Evolutionary conservation across 2,888 invertebrate genomes (phyloP).

Genomic region (Cheilosia urbana): DNA sequence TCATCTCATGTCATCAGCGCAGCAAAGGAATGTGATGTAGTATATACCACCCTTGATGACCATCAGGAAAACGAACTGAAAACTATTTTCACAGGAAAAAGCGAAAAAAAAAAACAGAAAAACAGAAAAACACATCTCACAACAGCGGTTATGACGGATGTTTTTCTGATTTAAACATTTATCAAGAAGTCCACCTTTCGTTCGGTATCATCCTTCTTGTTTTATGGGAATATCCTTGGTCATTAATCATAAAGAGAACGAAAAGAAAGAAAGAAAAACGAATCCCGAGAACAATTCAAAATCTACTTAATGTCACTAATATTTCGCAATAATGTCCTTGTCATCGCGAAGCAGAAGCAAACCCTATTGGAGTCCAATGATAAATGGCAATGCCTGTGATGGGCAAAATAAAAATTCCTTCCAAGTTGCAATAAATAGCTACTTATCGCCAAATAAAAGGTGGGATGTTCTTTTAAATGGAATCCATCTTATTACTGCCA

Average conservation of each 20-base stretch:
- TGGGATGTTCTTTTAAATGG: background rate
- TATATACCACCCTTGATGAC: conserved; percentile 11
- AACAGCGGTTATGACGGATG: conserved; percentile 67
- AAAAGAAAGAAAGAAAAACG: conserved; percentile 1
- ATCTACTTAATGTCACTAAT: conserved; percentile 75
- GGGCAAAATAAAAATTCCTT: background rate
- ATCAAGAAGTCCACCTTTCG: conserved; percentile 58
- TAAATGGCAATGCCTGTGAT: conserved; percentile 13
- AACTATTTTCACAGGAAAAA: conserved; percentile 4
- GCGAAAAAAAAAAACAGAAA: conserved; percentile 3
- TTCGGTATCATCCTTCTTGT: conserved; percentile 55
- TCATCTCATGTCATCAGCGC: conserved; percentile 58
- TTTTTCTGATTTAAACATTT: conserved; percentile 72
- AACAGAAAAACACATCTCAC: background rate
- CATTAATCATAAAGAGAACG: conserved; percentile 64
- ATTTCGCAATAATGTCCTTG: conserved; percentile 72
- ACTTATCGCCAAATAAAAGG: conserved; percentile 1
- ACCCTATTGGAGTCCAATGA: conserved; percentile 4
- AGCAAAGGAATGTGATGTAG: conserved; percentile 57
- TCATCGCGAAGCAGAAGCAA: conserved; percentile 36
- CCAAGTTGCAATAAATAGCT: conserved; percentile 3
- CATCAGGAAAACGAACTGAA: conserved; percentile 13
- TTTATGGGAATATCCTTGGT: conserved; percentile 62
- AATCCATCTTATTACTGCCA: too few relatives aligned
- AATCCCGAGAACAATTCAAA: conserved; percentile 63